Conservation (phyloP, 2,797 vertebrate species). For the Rhodeus uyekii region DNA sequence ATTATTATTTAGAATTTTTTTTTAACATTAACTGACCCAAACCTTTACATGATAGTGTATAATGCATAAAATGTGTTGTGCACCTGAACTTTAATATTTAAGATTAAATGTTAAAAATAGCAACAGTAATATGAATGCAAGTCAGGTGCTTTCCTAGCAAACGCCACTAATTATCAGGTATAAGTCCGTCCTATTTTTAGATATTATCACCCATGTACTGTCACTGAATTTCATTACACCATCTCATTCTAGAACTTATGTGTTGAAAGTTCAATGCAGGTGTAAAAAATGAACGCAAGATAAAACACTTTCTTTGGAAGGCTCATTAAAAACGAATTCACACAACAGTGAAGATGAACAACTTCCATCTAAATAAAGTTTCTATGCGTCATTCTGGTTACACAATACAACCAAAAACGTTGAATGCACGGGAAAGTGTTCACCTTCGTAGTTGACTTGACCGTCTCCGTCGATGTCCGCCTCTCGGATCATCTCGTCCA, state of each 20-base stretch:
- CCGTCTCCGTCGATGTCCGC: slow-evolving; percentile 90
- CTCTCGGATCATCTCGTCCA: slow-evolving; percentile 92
- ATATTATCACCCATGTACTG: background rate
- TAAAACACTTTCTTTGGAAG: background rate
- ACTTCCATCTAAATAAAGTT: background rate
- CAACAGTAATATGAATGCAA: background rate
- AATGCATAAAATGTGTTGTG: background rate
- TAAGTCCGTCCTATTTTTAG: background rate
- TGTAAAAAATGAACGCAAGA: background rate
- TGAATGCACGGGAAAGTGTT: background rate
- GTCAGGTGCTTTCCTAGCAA: background rate
- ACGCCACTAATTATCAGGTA: slow-evolving; percentile 5
- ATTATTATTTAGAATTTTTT: background rate
- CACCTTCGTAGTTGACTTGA: slow-evolving; percentile 92
- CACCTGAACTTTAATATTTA: background rate
- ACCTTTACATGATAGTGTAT: background rate
- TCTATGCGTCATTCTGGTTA: background rate
- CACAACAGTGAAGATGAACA: background rate
- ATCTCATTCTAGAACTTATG: background rate
- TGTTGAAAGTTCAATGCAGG: background rate
- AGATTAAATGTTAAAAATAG: background rate
- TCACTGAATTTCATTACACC: slow-evolving; percentile 4
- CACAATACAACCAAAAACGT: background rate
- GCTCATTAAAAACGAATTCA: background rate
- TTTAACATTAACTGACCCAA: background rate